Conservation (phyloP, 2,888 invertebrate species). For the Glomeris marginata region DNA sequence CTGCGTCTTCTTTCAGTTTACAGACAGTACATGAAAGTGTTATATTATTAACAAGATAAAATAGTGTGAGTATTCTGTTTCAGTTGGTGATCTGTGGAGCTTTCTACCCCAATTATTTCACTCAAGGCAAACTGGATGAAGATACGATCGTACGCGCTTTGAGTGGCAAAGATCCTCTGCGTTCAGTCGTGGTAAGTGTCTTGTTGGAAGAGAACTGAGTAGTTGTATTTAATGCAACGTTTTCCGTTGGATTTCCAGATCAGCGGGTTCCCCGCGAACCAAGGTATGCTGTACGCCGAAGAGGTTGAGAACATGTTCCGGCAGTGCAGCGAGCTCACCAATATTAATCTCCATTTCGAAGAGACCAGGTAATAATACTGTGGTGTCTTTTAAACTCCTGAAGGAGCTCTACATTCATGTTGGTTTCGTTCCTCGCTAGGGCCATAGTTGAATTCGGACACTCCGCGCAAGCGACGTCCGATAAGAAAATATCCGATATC, state of each 20-base stretch:
- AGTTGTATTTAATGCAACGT: conserved; percentile 2
- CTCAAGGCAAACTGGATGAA: conserved; percentile 45
- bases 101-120: conserved; percentile 85
- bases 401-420: too few species aligned
- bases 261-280: conserved; percentile 28
- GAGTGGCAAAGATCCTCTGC: conserved; percentile 57
- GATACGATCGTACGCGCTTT: conserved; percentile 47
- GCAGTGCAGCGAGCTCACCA: neutral
- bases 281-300: conserved; percentile 27
- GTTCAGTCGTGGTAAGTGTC: conserved; percentile 46
- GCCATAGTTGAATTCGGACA: conserved; percentile 17
- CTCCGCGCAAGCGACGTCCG: conserved; percentile 10
- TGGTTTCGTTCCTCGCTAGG: conserved; percentile 1
- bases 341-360: conserved; percentile 39
- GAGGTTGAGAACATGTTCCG: conserved; percentile 14
- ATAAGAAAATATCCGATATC: neutral
- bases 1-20: too few species aligned
- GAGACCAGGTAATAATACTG: conserved; percentile 11
- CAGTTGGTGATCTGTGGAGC: conserved; percentile 68
- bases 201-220: neutral
- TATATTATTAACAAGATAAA: too few species aligned
- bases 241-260: conserved; percentile 24
- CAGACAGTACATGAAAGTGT: too few species aligned
- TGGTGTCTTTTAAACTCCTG: too few species aligned
- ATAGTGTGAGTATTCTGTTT: too few species aligned